These are phyloP conservation scores for Ramazzottius varieornatus DNA, from an alignment of 2,888 invertebrate genomes.

Conservation along the genomic window DNA sequence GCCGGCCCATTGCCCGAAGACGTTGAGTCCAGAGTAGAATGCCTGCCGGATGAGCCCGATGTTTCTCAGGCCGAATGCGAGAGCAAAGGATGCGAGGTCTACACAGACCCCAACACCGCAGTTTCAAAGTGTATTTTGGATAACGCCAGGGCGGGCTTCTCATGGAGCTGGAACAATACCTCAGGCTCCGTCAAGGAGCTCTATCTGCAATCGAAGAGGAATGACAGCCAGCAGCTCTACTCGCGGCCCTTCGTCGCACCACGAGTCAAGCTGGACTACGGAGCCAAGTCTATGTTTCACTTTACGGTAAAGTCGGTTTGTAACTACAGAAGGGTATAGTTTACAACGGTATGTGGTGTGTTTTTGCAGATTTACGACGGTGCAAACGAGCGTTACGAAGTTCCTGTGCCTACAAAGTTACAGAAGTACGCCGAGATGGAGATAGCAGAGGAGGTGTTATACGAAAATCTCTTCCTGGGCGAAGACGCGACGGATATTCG, in stretches of 20 bases:
- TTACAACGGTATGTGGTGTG: no score
- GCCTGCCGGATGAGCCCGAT: background rate
- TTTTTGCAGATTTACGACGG: slow-evolving; percentile 16
- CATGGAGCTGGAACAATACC: no score
- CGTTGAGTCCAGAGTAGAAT: background rate
- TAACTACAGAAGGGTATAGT: no score
- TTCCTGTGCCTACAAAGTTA: slow-evolving; percentile 16
- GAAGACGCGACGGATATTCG: no score
- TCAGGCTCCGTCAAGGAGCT: no score
- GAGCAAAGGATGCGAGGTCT: background rate
- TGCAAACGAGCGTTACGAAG: slow-evolving; percentile 13
- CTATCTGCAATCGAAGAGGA: no score
- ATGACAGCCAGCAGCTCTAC: background rate
- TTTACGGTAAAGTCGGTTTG: no score
- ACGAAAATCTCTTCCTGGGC: background rate
- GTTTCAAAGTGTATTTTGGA: no score
- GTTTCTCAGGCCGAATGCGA: background rate
- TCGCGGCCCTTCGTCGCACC: background rate
- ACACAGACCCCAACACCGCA: no score
- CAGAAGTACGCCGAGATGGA: slow-evolving; percentile 8
- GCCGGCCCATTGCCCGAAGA: background rate
- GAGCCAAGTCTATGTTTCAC: no score
- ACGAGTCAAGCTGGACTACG: background rate
- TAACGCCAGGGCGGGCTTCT: no score
- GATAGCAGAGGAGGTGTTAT: background rate